Base-by-base conservation (phyloP, 2,113 vertebrate genomes). In the Sander lucioperca region DNA sequence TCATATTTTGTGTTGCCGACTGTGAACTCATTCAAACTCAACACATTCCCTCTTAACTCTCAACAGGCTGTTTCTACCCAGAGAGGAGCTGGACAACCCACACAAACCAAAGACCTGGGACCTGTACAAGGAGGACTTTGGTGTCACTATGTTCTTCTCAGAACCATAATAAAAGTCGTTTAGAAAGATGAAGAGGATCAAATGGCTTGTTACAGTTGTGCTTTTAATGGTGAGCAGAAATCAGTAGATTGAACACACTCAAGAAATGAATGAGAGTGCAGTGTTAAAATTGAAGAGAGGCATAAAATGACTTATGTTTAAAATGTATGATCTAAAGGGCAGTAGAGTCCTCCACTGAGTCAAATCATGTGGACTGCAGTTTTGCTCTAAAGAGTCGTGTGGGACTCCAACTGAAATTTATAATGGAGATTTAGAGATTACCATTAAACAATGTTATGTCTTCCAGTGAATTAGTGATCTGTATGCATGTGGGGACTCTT, bases 81-180 rank as follows among this genome's bases (percentile, higher is more conserved):
- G 97, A 85, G 96, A 96, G 11, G 96, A 99, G 87, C 74, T 99
- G 86, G 98, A 99, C 91, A 99, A 99, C 91, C 96, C 96, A 39
- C 97, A 99, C 93, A 99, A 99, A 79, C 82, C 91, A 36, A 98
- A 96, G 93, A 96, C 94, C 10, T 99, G 98, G 97, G 95, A 96
- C 73, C 86, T 97, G 86, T 99, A 98, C 87, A 95, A 92, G 58
- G 95, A 97, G 75, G 90, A 94, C 2, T 99, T 99, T 95, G 97
- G 96, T 51, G 94, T 99, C 61, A 97, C 97, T 1, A 21, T 98
- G 76, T 90, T 89, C 63, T 99, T 97, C 94, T 85, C 85, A 58
- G 94, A 95, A 5, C 80, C 86, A 15, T 90, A 92, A 91, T 79
- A 84, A 82, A 90, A 62, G 3, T 5, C 45, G 4, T 48, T 63